A percentile compares a stretch with the other conserved stretches of the same genome.
phyloP scores from a whole-genome alignment of 1,140 invertebrate species.

The Pseudomyrmex flavicornis region DNA sequence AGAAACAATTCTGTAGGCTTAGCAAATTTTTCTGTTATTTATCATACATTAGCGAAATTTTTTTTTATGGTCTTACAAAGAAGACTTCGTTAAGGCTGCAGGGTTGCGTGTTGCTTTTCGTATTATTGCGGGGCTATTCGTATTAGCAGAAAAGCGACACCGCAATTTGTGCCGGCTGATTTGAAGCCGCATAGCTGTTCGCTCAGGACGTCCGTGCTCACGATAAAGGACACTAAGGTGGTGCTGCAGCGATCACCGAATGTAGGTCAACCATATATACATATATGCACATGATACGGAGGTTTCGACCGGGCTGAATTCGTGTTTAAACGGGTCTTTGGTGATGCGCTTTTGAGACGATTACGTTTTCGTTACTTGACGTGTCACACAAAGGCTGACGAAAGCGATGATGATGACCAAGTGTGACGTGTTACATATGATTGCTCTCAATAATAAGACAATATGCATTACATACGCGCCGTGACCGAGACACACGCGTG shows the following conservation, averaged over 20 bases:
- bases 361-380: not conserved
- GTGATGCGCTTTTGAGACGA: conserved; percentile 26
- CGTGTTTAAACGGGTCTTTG: not conserved
- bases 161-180: not conserved
- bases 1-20: too few species aligned
- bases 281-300: conserved; percentile 20
- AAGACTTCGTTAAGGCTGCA: too few species aligned
- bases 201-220: not conserved
- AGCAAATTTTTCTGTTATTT: too few species aligned
- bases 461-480: conserved; percentile 5
- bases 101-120: too few species aligned
- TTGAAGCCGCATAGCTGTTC: conserved; percentile 4
- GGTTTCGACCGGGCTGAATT: not conserved
- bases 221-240: conserved; percentile 52
- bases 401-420: not conserved
- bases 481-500: not conserved
- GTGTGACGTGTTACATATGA: conserved; percentile 13
- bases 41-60: too few species aligned
- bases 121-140: too few species aligned
- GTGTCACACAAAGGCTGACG: not conserved
- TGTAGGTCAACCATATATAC: conserved; percentile 61
- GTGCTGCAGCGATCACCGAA: conserved; percentile 43
- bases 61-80: too few species aligned
- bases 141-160: conserved; percentile 10
- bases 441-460: conserved; percentile 24